These are phyloP conservation scores for Falcaria lacertinaria DNA, from an alignment of 2,888 invertebrate genomes.

Conservation along the genomic window DNA sequence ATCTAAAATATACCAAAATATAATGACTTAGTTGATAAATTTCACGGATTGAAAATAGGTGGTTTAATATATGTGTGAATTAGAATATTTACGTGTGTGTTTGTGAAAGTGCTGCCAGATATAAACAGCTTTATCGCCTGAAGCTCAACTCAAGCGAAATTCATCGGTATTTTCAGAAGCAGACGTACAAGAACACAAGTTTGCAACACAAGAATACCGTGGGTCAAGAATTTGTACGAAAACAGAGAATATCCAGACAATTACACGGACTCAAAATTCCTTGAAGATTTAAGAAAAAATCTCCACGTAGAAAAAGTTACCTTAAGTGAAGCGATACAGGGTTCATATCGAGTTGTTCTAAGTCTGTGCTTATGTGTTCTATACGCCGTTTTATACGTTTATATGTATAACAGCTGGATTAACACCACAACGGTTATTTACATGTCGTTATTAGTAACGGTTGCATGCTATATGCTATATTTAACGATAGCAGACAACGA, in stretches of 20 bases:
- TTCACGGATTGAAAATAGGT: no score
- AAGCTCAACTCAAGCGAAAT: conserved; percentile 24
- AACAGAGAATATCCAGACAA: conserved; percentile 94
- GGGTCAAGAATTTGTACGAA: conserved; percentile 95
- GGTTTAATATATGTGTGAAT: background rate
- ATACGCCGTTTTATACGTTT: conserved; percentile 86
- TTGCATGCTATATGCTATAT: conserved; percentile 83
- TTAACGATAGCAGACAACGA: conserved; percentile 46
- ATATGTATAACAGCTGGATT: conserved; percentile 84
- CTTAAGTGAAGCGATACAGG: conserved; percentile 83
- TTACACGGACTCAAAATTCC: conserved; percentile 92
- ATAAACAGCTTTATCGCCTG: conserved; percentile 10
- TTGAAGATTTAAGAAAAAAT: conserved; percentile 91
- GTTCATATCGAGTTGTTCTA: conserved; percentile 88
- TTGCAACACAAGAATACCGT: conserved; percentile 70
- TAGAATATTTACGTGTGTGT: background rate
- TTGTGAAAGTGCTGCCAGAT: background rate
- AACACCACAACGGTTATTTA: conserved; percentile 83
- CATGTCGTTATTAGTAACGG: conserved; percentile 74
- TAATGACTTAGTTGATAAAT: no score
- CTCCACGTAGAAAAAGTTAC: conserved; percentile 87
- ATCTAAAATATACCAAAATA: no score
- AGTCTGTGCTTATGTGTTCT: conserved; percentile 88
- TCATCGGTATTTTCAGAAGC: conserved; percentile 54
- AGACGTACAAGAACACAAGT: conserved; percentile 45